These are phyloP conservation scores for Sternotherus odoratus DNA, from an alignment of 2,797 vertebrate genomes.

Conservation along the genomic window DNA sequence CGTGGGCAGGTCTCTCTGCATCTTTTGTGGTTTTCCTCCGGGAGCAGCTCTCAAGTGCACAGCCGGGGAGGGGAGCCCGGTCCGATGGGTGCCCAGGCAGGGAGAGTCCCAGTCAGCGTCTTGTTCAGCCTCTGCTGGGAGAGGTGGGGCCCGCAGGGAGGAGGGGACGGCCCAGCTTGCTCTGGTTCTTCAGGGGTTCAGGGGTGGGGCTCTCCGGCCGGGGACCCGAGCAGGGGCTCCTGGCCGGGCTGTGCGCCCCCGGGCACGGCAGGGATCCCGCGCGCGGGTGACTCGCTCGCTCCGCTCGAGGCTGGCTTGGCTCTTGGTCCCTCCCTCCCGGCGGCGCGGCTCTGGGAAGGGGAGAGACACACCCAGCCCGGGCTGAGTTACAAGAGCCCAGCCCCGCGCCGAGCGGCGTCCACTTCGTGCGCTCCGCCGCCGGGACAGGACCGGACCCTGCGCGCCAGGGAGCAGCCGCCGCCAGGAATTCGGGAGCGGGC, in stretches of 20 bases:
- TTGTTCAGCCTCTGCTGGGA: neutral
- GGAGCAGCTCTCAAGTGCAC: neutral
- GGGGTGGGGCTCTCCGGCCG: neutral
- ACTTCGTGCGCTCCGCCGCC: neutral
- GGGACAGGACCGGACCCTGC: neutral
- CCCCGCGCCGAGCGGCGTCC: neutral
- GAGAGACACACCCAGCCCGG: neutral
- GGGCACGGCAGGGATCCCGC: neutral
- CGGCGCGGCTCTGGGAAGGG: neutral
- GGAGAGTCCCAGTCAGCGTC: neutral
- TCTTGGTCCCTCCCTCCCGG: neutral
- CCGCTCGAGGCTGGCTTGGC: neutral
- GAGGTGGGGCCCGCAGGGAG: neutral
- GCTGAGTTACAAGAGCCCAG: neutral
- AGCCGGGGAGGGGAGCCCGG: neutral
- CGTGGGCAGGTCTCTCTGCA: neutral
- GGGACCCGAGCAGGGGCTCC: neutral
- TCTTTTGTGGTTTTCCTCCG: neutral
- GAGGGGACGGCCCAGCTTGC: neutral
- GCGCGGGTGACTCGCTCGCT: neutral
- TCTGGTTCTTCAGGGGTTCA: neutral
- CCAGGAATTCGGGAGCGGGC: neutral
- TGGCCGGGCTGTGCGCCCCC: neutral
- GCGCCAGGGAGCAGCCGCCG: neutral
- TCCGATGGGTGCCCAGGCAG: neutral